phyloP scores from a whole-genome alignment of 2,888 invertebrate species.

The Melangyna quadrimaculata region DNA sequence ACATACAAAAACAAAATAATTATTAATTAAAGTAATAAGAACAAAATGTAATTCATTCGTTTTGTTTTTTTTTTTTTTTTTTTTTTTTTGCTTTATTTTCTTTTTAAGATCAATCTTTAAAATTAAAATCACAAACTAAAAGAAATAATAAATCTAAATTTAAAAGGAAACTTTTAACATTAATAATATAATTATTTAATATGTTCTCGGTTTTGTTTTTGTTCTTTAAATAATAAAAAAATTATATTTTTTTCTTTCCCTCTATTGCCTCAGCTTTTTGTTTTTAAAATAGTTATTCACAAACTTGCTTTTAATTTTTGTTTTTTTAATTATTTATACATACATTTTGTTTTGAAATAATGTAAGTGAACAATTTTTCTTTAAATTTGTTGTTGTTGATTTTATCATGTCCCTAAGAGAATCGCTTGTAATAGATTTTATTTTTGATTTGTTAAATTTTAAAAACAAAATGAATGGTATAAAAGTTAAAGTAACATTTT shows the following conservation, averaged over 20 bases:
- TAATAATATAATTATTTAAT: conserved; percentile 42
- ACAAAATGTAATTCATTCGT: conserved; percentile 17
- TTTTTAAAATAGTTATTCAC: background rate
- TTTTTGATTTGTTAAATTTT: background rate
- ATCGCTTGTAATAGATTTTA: background rate
- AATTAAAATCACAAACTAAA: conserved; percentile 67
- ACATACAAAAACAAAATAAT: conserved; percentile 7
- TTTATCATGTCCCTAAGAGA: background rate
- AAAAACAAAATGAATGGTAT: background rate
- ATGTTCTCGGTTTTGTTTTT: background rate
- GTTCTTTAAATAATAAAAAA: conserved; percentile 47
- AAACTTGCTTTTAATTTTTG: background rate
- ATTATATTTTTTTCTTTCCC: background rate
- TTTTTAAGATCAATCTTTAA: conserved; percentile 36
- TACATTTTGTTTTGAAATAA: background rate
- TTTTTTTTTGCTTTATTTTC: conserved; percentile 19
- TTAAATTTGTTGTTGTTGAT: background rate
- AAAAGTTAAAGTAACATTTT: conserved; percentile 6
- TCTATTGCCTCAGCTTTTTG: background rate
- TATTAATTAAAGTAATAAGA: background rate
- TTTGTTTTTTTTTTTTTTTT: conserved; percentile 13
- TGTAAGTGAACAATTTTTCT: background rate
- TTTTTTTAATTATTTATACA: conserved; percentile 5
- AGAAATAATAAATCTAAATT: conserved; percentile 45
- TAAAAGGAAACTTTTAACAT: conserved; percentile 48